Percentiles rank a stretch among this genome's conserved stretches.
Conservation (phyloP, 2,797 vertebrate species). For the Tadarida brasiliensis region DNA sequence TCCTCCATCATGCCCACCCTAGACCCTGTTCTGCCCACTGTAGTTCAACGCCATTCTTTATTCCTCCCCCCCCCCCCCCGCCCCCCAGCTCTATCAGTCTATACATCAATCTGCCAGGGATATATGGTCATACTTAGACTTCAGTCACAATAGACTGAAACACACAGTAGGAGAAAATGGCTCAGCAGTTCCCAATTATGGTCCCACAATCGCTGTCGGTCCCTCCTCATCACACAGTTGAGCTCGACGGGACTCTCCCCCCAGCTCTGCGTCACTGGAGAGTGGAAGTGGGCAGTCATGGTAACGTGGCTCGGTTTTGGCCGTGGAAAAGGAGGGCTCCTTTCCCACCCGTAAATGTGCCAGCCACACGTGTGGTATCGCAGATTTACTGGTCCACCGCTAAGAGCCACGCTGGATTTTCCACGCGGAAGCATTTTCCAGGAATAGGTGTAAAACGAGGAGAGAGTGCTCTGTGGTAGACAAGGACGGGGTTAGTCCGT, state of each 20-base stretch:
- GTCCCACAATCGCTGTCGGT: not conserved
- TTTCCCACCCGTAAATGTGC: not conserved
- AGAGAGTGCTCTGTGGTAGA: not conserved
- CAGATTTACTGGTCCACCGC: constrained; percentile 19
- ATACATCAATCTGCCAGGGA: not conserved
- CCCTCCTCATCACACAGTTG: not conserved
- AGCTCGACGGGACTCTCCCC: not conserved
- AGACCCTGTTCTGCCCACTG: not conserved
- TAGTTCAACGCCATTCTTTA: not conserved
- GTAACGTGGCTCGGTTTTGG: constrained; percentile 54
- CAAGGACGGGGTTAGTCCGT: not conserved
- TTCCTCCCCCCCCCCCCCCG: not conserved
- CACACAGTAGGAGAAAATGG: constrained; percentile 27
- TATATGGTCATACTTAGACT: not conserved
- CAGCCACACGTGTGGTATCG: not conserved
- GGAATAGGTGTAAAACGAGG: constrained; percentile 63
- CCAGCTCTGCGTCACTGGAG: constrained; percentile 46
- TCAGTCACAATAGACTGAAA: constrained; percentile 56
- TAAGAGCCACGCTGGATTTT: constrained; percentile 60
- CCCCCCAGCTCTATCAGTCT: not conserved
- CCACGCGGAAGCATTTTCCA: constrained; percentile 66
- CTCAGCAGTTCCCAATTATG: not conserved
- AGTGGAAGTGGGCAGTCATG: constrained; percentile 17
- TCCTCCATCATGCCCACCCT: not conserved
- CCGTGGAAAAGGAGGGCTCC: constrained; percentile 15